A percentile compares a stretch with the other conserved stretches of the same genome.
Evolutionary conservation across 2,797 vertebrate genomes (phyloP).

Genomic region (Etheostoma perlongum): DNA sequence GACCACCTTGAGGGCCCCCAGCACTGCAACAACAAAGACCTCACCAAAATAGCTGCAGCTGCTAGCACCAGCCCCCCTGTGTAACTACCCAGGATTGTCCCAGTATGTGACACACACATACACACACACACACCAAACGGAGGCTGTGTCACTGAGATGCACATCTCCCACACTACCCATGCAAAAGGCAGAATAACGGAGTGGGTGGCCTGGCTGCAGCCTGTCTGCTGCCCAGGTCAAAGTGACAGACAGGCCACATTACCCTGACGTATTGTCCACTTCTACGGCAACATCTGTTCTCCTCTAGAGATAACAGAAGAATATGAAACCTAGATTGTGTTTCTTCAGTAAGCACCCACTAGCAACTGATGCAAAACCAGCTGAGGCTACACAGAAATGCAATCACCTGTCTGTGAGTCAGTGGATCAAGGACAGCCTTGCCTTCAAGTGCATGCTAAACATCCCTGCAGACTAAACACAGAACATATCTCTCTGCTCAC

Average conservation of each 20-base stretch:
- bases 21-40: conserved; percentile 70
- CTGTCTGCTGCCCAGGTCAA: conserved; percentile 33
- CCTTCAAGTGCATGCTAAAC: conserved; percentile 19
- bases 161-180: conserved; percentile 49
- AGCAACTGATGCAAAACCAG: conserved; percentile 40
- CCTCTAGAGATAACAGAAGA: conserved; percentile 35
- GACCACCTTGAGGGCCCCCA: conserved; percentile 61
- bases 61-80: conserved; percentile 67
- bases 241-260: conserved; percentile 54
- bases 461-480: conserved; percentile 24
- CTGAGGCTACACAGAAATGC: conserved; percentile 30
- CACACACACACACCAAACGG: neutral
- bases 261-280: conserved; percentile 64
- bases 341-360: conserved; percentile 36
- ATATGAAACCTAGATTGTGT: conserved; percentile 31
- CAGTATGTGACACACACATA: conserved; percentile 23
- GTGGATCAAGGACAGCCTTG: conserved; percentile 23
- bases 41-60: conserved; percentile 85
- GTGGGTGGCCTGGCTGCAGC: conserved; percentile 67
- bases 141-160: conserved; percentile 29
- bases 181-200: conserved; percentile 7
- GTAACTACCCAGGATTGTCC: conserved; percentile 51
- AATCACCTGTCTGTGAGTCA: neutral
- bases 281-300: conserved; percentile 68
- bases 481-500: neutral